Evolutionary conservation across 2,888 invertebrate genomes (phyloP).

Genomic region (Torymus auratus): DNA sequence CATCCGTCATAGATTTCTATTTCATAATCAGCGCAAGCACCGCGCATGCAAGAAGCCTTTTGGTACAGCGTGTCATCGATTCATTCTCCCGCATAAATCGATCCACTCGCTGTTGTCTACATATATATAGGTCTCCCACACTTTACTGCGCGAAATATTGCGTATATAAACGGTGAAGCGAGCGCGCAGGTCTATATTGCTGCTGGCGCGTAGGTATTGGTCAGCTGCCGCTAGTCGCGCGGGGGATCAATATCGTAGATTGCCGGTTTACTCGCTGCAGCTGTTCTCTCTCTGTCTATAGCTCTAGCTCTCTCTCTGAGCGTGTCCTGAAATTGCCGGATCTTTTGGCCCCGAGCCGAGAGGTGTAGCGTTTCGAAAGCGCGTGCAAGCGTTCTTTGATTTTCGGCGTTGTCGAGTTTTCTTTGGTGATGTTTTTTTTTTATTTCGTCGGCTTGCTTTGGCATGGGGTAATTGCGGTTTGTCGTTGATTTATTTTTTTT

Average conservation of each 20-base stretch:
- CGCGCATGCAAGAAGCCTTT: background rate
- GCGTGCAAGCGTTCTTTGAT: no score
- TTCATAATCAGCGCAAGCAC: slow-evolving; percentile 61
- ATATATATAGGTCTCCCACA: slow-evolving; percentile 8
- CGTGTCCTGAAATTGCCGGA: slow-evolving; percentile 16
- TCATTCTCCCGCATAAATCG: slow-evolving; percentile 22
- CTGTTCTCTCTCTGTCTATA: background rate
- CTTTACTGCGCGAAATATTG: slow-evolving; percentile 2
- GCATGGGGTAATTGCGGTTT: no score
- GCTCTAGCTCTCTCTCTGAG: no score
- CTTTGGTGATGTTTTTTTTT: no score
- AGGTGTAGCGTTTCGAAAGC: background rate
- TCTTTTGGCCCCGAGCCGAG: background rate
- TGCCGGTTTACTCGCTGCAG: slow-evolving; percentile 31
- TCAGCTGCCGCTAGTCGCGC: background rate
- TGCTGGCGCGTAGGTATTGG: slow-evolving; percentile 1
- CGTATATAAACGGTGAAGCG: slow-evolving; percentile 1
- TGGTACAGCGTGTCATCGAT: background rate
- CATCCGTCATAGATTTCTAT: slow-evolving; percentile 30
- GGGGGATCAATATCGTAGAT: slow-evolving; percentile 40
- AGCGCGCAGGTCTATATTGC: slow-evolving; percentile 37
- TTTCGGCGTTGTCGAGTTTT: no score
- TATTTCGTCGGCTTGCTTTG: no score
- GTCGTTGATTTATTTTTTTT: no score
- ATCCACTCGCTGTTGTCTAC: background rate